Conservation (phyloP, 2,888 invertebrate species). For the Lapara coniferarum region DNA sequence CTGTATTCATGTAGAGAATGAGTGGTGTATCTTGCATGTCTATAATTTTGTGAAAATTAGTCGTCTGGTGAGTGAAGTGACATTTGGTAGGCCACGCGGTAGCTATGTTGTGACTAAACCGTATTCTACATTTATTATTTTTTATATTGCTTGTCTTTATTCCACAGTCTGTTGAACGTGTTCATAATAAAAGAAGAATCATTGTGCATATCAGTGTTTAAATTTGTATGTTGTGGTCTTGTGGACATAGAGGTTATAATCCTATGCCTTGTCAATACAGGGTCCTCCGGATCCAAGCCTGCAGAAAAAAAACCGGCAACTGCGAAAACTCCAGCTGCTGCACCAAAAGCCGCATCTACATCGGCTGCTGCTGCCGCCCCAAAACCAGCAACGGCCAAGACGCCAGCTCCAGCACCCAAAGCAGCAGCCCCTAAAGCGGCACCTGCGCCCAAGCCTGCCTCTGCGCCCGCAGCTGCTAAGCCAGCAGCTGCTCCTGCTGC, state of each 20-base stretch:
- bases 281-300: conserved; percentile 71
- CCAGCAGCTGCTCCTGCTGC: conserved; percentile 78
- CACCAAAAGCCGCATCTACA: conserved; percentile 69
- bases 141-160: too few species aligned
- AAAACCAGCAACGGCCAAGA: conserved; percentile 69
- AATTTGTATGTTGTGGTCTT: too few species aligned
- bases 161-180: too few species aligned
- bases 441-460: conserved; percentile 69
- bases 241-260: conserved; percentile 49
- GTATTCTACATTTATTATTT: too few species aligned
- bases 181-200: too few species aligned
- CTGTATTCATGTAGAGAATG: neutral
- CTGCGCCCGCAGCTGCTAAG: conserved; percentile 71
- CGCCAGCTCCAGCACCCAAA: conserved; percentile 74
- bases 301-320: conserved; percentile 75
- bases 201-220: too few species aligned
- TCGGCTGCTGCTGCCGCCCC: conserved; percentile 57
- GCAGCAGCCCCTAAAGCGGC: conserved; percentile 69
- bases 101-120: conserved; percentile 36
- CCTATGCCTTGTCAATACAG: conserved; percentile 40
- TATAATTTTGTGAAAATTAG: neutral
- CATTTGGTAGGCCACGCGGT: conserved; percentile 65
- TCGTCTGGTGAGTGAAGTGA: conserved; percentile 22
- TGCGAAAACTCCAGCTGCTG: conserved; percentile 75
- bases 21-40: neutral